phyloP scores from a whole-genome alignment of 2,888 invertebrate genomes.

The Drosophila rellima region DNA sequence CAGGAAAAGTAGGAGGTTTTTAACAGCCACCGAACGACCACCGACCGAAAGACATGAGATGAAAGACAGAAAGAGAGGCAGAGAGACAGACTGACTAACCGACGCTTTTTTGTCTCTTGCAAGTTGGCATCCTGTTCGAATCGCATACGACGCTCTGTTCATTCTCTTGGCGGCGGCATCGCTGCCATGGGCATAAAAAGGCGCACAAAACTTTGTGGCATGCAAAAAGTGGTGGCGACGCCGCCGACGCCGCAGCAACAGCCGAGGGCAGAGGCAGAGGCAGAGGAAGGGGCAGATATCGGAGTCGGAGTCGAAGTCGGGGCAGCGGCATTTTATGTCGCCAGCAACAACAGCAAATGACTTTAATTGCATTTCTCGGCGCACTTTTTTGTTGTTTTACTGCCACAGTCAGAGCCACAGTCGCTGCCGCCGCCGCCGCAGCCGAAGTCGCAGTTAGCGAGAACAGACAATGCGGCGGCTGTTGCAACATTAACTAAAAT shows the following conservation, averaged over 20 bases:
- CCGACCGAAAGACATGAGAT: conserved; percentile 24
- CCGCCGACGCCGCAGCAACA: conserved; percentile 58
- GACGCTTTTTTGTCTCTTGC: conserved; percentile 56
- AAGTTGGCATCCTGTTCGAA: conserved; percentile 68
- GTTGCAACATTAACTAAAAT: conserved; percentile 60
- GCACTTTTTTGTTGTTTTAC: conserved; percentile 67
- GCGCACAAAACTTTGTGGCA: conserved; percentile 77
- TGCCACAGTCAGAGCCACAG: conserved; percentile 10
- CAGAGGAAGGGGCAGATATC: conserved; percentile 34
- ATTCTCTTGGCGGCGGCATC: conserved; percentile 66
- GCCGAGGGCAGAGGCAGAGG: conserved; percentile 51
- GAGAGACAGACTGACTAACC: conserved; percentile 10
- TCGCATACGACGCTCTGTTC: conserved; percentile 70
- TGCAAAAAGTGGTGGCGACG: conserved; percentile 82
- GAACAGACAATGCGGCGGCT: conserved; percentile 75
- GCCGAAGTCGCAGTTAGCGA: conserved; percentile 30
- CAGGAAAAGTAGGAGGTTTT: conserved; percentile 83
- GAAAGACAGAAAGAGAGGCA: conserved; percentile 10
- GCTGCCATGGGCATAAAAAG: conserved; percentile 71
- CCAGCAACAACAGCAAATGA: conserved; percentile 82
- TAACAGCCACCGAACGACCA: conserved; percentile 76
- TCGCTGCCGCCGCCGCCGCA: conserved; percentile 1
- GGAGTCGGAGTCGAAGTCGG: conserved; percentile 23
- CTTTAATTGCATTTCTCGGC: conserved; percentile 84
- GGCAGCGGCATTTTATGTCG: conserved; percentile 79